A percentile compares a stretch with the other conserved stretches of the same genome.
phyloP scores from a whole-genome alignment of 1,140 invertebrate species.

The Homalodisca vitripennis region DNA sequence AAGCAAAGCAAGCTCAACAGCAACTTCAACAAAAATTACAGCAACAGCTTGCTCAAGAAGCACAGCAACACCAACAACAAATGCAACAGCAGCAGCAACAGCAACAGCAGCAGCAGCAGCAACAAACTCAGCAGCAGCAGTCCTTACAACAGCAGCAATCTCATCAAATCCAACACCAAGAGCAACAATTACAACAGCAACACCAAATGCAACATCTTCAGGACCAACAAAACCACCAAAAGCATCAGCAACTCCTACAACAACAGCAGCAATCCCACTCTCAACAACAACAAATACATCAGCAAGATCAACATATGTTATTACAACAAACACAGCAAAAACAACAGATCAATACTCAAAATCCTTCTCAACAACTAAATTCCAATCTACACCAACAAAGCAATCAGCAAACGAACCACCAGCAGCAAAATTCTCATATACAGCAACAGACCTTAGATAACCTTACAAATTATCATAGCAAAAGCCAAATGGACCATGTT shows the following conservation, averaged over 20 bases:
- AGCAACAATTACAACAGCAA: constrained; percentile 35
- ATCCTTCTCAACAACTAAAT: constrained; percentile 29
- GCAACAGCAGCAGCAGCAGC: constrained; percentile 33
- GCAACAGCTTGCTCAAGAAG: constrained; percentile 37
- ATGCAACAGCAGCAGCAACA: constrained; percentile 37
- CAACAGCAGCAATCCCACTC: constrained; percentile 35
- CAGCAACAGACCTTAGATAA: neutral
- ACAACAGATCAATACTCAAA: constrained; percentile 35
- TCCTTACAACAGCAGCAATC: constrained; percentile 30
- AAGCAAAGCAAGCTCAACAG: constrained; percentile 37
- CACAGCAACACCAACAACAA: constrained; percentile 36
- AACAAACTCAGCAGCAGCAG: constrained; percentile 37
- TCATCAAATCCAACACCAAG: constrained; percentile 17
- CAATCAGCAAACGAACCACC: constrained; percentile 8
- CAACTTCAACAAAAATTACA: constrained; percentile 39
- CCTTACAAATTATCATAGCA: neutral
- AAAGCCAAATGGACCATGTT: constrained; percentile 11
- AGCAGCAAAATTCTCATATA: neutral
- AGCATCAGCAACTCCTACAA: constrained; percentile 16
- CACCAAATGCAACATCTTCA: constrained; percentile 29
- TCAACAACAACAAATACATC: constrained; percentile 36
- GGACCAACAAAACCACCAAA: constrained; percentile 29
- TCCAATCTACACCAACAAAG: constrained; percentile 3
- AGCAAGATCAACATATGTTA: constrained; percentile 33
- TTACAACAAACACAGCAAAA: constrained; percentile 32